Evolutionary conservation across 2,797 vertebrate genomes (phyloP).

Genomic region (Austrolebias charrua): DNA sequence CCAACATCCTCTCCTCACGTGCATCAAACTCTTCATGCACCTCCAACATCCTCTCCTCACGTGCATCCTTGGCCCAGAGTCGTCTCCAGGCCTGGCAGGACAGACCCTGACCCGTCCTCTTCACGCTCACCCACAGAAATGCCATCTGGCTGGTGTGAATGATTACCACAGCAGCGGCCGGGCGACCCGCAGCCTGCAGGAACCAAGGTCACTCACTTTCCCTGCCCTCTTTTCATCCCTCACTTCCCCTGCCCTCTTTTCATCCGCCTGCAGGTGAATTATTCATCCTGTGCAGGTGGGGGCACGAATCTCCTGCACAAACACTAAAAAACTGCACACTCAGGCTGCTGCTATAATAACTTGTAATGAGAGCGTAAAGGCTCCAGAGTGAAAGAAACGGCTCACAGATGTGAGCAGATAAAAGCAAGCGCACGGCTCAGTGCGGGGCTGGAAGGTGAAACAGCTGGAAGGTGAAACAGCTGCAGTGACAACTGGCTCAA

Average conservation of each 20-base stretch:
- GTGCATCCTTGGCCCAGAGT: slow-evolving; percentile 67
- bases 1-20: not conserved
- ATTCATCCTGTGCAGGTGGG: slow-evolving; percentile 67
- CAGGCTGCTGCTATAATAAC: slow-evolving; percentile 54
- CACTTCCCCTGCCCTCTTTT: slow-evolving; percentile 75
- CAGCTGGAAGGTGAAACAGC: slow-evolving; percentile 5
- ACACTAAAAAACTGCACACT: slow-evolving; percentile 42
- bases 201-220: slow-evolving; percentile 84
- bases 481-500: slow-evolving; percentile 37
- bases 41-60: slow-evolving; percentile 40
- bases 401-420: slow-evolving; percentile 25
- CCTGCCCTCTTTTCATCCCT: too few relatives aligned
- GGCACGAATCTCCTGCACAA: slow-evolving; percentile 54
- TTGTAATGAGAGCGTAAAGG: slow-evolving; percentile 53
- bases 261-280: slow-evolving; percentile 77
- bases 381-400: slow-evolving; percentile 38
- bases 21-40: too few relatives aligned
- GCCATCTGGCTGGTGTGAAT: slow-evolving; percentile 88
- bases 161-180: slow-evolving; percentile 82
- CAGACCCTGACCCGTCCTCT: slow-evolving; percentile 84
- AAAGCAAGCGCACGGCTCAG: not conserved
- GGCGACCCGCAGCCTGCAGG: slow-evolving; percentile 81
- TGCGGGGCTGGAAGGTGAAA: not conserved
- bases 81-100: slow-evolving; percentile 76
- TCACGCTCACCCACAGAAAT: slow-evolving; percentile 81